These are phyloP conservation scores for Drosophila incognita DNA, from an alignment of 2,888 invertebrate genomes.

Conservation along the genomic window DNA sequence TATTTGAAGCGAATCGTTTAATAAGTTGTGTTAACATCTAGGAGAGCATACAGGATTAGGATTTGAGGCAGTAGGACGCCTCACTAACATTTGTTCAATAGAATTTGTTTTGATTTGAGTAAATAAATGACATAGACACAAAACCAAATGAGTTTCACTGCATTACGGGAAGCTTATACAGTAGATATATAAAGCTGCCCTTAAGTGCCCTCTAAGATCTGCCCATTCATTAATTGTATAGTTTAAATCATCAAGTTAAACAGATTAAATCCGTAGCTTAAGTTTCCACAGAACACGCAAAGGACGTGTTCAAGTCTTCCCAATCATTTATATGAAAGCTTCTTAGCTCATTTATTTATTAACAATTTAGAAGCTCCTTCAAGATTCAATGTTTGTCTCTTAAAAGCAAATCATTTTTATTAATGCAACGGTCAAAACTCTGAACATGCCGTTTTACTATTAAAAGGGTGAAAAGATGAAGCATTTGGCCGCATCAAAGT, in stretches of 20 bases:
- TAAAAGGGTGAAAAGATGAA: not conserved
- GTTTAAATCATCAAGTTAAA: not conserved
- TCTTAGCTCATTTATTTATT: not conserved
- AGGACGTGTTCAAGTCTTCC: not conserved
- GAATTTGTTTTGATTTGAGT: not conserved
- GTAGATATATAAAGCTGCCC: not conserved
- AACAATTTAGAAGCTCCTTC: not conserved
- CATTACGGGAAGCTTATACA: not conserved
- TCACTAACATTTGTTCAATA: not conserved
- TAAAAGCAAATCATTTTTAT: not conserved
- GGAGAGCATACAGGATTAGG: not conserved
- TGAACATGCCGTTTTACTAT: not conserved
- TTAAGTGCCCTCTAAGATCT: not conserved
- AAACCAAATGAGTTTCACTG: not conserved
- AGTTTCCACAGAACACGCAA: not conserved
- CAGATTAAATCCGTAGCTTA: not conserved
- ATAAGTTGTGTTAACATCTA: not conserved
- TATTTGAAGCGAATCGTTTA: constrained; percentile 58
- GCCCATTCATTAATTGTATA: not conserved
- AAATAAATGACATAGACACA: constrained; percentile 23
- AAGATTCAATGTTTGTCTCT: not conserved
- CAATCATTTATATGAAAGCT: not conserved
- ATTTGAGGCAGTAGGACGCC: not conserved
- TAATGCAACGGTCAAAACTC: not conserved
- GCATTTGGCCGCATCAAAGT: constrained; percentile 1